Evolutionary conservation across 2,797 vertebrate genomes (phyloP), one percentile per base, ranked within the genome.

Genomic region (Schizopygopsis pylzovi): DNA sequence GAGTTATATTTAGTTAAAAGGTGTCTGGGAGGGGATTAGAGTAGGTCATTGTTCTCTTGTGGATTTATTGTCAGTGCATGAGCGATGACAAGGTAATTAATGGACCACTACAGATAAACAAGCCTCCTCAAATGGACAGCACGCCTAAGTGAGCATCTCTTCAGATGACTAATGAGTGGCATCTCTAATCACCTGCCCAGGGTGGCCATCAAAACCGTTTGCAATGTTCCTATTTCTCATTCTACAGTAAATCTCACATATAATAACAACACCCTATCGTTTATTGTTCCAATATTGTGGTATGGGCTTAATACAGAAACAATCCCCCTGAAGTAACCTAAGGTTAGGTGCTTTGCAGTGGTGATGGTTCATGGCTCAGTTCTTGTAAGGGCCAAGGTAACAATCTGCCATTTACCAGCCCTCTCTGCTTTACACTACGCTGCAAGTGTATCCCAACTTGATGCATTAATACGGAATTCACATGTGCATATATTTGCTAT

Each of bases 151-250:
- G 79, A 87, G 75, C 81, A 76, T 84, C 84, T 84, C 72, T 59
- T 86, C 54, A 65, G 56, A 87, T 73, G 83, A 65, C 68, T 82
- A 85, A 77, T 81, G 77, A 88, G 78, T 87, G 84, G 86, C 85
- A 87, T 47, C 33, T 85, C 68, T 86, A 87, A 88, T 86, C 84
- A 77, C 68, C 79, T 71, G 84, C 79, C 82, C 45, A 41, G 59
- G 75, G 68, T 49, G 41, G 61, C 68, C 73, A 65, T 81, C 59
- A 61, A 43, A 49, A 67, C 52, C 12, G 1, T 82, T 37, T 71
- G 52, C 52, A 47, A 41, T 1, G 2, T 52, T 84, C 82, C 15
- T 12, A 52, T 54, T 84, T 77, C 33, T 54, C 37, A 68, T 77
- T 84, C 45, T 77, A 68, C 65, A 68, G 65, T 68, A 22, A 77